Base-by-base conservation (phyloP, 2,113 vertebrate genomes). In the Oceanodroma tethys region DNA sequence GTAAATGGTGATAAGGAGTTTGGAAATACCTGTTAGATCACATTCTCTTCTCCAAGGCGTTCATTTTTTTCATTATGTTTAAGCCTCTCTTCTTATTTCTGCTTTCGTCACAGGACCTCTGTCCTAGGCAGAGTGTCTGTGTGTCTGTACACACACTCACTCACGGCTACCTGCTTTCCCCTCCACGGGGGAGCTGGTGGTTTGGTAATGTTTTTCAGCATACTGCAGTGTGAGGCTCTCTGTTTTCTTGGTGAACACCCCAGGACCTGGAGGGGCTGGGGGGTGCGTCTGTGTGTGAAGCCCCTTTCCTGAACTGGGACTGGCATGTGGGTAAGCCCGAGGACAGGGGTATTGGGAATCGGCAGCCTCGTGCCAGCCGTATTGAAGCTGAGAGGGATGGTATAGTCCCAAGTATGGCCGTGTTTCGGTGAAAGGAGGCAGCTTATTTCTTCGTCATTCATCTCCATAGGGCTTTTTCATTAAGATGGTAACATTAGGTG, bases 331-430 rank as follows among this genome's bases (percentile, higher is more conserved):
- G 11, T 53, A 16, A 58, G 67, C 29, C 45, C 36, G 45, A 42
- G 47, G 56, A 47, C n/a, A 27, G 29, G 38, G n/a, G 2, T 60
- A 0, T 6, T 48, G 68, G 36, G 38, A 65, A 60, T 40, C 0
- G 4, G 34, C 36, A 83, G 62, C 40, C 43, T 70, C 27, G 1
- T 0, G 0, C 17, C 1, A 1, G n/a, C 16, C 0, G 0, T 27
- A 21, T 6, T 29, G 26, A 72, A 72, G 22, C 48, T 68, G 25
- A 55, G 53, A 32, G 40, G 42, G 25, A 2, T 20, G 7, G 52
- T 53, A 6, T 25, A 66, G 68, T 43, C 36, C 15, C 42, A 30
- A 18, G 15, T 43, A 21, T 36, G 27, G 34, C 48, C 7, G 1
- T 34, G 13, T 83, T 93, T 82, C 1, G 3, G 43, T 76, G 55